Conservation (phyloP, 2,797 vertebrate genomes). For the Phaenicophaeus curvirostris region DNA sequence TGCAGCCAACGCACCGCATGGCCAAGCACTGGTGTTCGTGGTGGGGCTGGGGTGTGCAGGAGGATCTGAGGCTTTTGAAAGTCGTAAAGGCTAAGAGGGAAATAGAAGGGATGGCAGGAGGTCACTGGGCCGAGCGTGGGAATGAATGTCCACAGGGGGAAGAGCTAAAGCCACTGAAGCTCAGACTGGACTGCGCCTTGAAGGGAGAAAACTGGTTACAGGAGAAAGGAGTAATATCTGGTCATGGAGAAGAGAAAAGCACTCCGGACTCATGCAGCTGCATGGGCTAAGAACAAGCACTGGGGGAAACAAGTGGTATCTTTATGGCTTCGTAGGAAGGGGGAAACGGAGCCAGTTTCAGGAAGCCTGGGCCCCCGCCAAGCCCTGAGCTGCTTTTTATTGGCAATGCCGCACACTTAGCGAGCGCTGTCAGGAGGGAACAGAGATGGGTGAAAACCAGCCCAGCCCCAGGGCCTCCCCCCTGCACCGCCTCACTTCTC, state of each 20-base stretch:
- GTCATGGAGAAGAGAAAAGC: rapidly evolving
- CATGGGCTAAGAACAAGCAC: rapidly evolving
- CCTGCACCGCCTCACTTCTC: not conserved
- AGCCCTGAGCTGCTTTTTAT: not conserved
- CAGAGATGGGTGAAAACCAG: not conserved
- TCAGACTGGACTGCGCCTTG: not conserved
- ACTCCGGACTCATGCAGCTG: rapidly evolving
- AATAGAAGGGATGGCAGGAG: rapidly evolving
- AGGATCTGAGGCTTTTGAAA: not conserved
- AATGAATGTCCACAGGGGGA: rapidly evolving
- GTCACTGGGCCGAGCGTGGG: not conserved
- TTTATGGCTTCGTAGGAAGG: not conserved
- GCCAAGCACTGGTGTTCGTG: rapidly evolving
- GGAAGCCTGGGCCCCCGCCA: not conserved
- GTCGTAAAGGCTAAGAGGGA: no score
- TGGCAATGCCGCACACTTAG: not conserved
- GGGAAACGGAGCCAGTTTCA: not conserved
- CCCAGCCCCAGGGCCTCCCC: not conserved
- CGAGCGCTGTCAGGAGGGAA: not conserved
- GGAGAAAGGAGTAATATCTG: not conserved
- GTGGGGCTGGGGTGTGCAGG: not conserved
- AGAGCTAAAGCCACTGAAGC: not conserved
- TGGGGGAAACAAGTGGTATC: rapidly evolving
- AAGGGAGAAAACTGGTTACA: rapidly evolving
- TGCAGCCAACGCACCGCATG: rapidly evolving